These are phyloP conservation scores for Platysternon megacephalum DNA, from an alignment of 2,113 vertebrate species.

Conservation along the genomic window DNA sequence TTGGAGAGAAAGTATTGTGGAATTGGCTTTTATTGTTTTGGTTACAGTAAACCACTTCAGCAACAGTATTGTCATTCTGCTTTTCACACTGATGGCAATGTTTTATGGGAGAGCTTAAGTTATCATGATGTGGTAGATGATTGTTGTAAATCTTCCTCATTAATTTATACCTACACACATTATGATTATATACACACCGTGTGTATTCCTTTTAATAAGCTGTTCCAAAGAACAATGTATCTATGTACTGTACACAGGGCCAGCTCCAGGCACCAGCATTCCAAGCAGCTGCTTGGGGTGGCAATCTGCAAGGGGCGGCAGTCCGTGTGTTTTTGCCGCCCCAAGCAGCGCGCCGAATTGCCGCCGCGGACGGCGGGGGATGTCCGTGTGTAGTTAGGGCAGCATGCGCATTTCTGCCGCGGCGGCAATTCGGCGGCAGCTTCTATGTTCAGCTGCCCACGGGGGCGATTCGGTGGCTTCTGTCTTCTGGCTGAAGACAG, in stretches of 20 bases:
- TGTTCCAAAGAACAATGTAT: fast-evolving
- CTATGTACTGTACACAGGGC: not conserved
- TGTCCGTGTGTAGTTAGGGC: too few species aligned
- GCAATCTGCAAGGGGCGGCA: too few species aligned
- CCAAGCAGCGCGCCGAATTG: too few species aligned
- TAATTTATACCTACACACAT: not conserved
- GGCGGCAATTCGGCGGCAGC: too few species aligned
- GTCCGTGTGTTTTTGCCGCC: too few species aligned
- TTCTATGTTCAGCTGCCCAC: too few species aligned
- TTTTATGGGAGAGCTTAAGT: fast-evolving
- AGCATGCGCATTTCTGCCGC: too few species aligned
- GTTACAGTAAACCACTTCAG: not conserved
- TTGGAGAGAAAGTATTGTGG: not conserved
- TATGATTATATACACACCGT: not conserved
- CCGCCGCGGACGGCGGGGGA: too few species aligned
- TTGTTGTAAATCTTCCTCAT: not conserved
- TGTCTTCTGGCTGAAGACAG: too few species aligned
- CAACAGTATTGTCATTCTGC: conserved; percentile 5
- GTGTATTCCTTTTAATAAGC: not conserved
- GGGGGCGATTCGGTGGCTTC: too few species aligned
- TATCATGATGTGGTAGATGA: not conserved
- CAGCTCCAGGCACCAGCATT: too few species aligned
- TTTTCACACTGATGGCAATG: not conserved
- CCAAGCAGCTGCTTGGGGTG: too few species aligned
- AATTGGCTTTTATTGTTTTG: not conserved